phyloP scores from a whole-genome alignment of 2,888 invertebrate genomes.

The Hedychridium roseum region DNA sequence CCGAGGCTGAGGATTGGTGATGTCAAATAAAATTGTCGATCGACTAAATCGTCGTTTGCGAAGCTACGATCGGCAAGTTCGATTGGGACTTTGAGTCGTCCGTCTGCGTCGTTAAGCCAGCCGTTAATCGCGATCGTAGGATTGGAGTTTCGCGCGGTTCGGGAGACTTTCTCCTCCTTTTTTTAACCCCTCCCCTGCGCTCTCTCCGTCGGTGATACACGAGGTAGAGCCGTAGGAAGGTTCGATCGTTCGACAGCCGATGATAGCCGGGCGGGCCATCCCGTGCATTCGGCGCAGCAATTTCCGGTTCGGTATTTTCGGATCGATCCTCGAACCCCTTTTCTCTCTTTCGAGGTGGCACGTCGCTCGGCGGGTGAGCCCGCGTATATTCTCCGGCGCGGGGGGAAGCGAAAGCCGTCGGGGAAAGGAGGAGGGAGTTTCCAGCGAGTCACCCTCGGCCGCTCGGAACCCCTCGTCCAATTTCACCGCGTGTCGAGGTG shows the following conservation, averaged over 20 bases:
- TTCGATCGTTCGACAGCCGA: constrained; percentile 3
- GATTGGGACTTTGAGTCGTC: no score
- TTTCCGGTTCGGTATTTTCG: constrained; percentile 47
- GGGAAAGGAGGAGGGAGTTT: no score
- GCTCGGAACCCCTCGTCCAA: constrained; percentile 26
- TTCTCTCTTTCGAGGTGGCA: constrained; percentile 28
- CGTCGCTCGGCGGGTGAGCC: constrained; percentile 19
- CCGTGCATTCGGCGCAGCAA: constrained; percentile 28
- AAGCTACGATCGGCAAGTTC: no score
- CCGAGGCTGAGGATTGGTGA: no score
- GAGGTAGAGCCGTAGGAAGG: no score
- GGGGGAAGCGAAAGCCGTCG: no score
- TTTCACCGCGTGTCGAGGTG: constrained; percentile 23
- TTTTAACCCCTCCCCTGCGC: background rate
- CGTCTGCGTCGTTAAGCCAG: no score
- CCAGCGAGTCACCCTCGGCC: constrained; percentile 27
- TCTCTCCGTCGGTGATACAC: no score
- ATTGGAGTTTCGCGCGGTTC: no score
- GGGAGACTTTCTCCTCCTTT: background rate
- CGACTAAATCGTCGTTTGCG: no score
- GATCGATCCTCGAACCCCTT: constrained; percentile 53
- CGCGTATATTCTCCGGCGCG: constrained; percentile 2
- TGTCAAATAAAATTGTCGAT: no score
- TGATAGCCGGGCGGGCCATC: constrained; percentile 19
- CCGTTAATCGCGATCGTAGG: no score